Evolutionary conservation across 1,140 invertebrate species (phyloP).

Genomic region (Rhopalosiphum padi): DNA sequence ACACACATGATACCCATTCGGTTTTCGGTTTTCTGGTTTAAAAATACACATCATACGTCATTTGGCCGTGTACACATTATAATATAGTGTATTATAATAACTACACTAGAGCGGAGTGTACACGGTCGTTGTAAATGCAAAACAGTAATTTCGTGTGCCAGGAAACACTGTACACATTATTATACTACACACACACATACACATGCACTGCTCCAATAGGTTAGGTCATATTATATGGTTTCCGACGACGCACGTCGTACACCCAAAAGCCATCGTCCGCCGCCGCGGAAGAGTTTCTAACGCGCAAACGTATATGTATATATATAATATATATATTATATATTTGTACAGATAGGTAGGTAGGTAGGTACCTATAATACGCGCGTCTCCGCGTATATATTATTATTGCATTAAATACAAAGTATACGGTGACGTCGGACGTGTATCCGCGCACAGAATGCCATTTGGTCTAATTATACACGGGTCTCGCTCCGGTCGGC

Average conservation of each 20-base stretch:
- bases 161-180: not conserved
- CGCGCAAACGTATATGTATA: too few relatives aligned
- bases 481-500: not conserved
- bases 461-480: not conserved
- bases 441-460: not conserved
- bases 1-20: not conserved
- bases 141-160: constrained; percentile 13
- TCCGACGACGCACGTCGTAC: not conserved
- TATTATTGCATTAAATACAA: constrained; percentile 18
- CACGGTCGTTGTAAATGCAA: not conserved
- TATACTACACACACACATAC: too few relatives aligned
- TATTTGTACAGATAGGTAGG: too few relatives aligned
- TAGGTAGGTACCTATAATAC: not conserved
- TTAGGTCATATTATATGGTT: not conserved
- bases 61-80: not conserved
- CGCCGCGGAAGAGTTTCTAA: not conserved
- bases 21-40: not conserved
- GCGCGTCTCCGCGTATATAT: not conserved
- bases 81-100: not conserved
- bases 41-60: not conserved
- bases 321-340: too few relatives aligned
- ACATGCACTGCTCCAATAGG: not conserved
- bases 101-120: not conserved
- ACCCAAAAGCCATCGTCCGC: not conserved
- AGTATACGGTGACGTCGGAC: not conserved